phyloP scores from a whole-genome alignment of 2,113 vertebrate genomes.

The Cyprinodon variegatus region DNA sequence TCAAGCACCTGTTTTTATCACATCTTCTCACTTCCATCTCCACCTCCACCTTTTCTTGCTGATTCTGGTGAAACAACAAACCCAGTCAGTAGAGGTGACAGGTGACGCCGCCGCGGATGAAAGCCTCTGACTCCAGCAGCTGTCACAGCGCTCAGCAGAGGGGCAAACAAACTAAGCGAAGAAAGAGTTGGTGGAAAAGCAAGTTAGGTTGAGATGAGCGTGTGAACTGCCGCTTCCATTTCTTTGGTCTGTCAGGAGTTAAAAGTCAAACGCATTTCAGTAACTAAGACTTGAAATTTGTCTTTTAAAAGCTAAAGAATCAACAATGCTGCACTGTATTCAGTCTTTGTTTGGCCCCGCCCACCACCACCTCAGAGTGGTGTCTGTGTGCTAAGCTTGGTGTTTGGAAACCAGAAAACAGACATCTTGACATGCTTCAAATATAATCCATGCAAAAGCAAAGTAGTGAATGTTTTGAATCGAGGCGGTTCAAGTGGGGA shows the following conservation, averaged over 20 bases:
- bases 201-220: slow-evolving; percentile 42
- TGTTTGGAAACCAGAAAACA: too few relatives aligned
- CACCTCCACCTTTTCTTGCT: slow-evolving; percentile 7
- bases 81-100: slow-evolving; percentile 43
- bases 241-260: slow-evolving; percentile 35
- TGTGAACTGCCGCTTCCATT: slow-evolving; percentile 43
- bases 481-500: too few relatives aligned
- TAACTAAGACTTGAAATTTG: too few relatives aligned
- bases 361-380: too few relatives aligned
- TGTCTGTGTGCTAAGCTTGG: too few relatives aligned
- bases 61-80: slow-evolving; percentile 50
- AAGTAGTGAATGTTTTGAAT: too few relatives aligned
- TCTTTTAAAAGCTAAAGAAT: too few relatives aligned
- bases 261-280: slow-evolving; percentile 19
- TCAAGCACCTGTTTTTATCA: slow-evolving; percentile 15
- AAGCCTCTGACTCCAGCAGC: slow-evolving; percentile 49
- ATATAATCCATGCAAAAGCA: too few relatives aligned
- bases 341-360: too few relatives aligned
- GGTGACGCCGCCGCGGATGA: slow-evolving; percentile 56
- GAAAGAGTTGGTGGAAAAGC: slow-evolving; percentile 39
- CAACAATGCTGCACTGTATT: too few relatives aligned
- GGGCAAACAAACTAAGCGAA: slow-evolving; percentile 35
- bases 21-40: not conserved
- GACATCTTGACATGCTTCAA: too few relatives aligned
- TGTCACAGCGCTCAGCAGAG: slow-evolving; percentile 45